A percentile compares a stretch with the other conserved stretches of the same genome.
Conservation (phyloP, 2,888 invertebrate genomes). For the Agrochola circellaris region DNA sequence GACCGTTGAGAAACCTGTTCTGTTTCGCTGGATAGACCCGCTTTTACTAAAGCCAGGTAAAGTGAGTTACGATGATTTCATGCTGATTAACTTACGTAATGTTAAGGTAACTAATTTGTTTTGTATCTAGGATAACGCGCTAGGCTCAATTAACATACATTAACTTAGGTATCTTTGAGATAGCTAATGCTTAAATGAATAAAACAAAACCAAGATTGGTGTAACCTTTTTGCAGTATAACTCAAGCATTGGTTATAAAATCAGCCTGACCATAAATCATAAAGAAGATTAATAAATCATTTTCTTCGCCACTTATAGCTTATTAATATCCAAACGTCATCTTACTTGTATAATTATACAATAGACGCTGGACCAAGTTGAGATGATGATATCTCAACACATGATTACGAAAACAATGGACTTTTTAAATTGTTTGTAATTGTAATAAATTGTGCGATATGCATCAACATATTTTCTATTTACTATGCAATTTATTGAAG, state of each 20-base stretch:
- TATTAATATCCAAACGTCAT: constrained; percentile 7
- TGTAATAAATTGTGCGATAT: constrained; percentile 62
- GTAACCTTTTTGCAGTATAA: constrained; percentile 1
- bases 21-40: constrained; percentile 48
- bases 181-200: constrained; percentile 9
- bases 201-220: background rate
- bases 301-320: background rate
- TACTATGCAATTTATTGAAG: constrained; percentile 52
- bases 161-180: constrained; percentile 24
- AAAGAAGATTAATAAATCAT: constrained; percentile 15
- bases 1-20: constrained; percentile 53
- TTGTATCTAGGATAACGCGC: constrained; percentile 34
- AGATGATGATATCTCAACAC: constrained; percentile 58
- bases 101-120: constrained; percentile 46
- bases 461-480: constrained; percentile 56
- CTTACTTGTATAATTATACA: constrained; percentile 43
- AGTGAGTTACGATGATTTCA: constrained; percentile 43
- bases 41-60: constrained; percentile 36
- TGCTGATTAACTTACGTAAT: constrained; percentile 54
- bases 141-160: constrained; percentile 23
- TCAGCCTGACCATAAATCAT: background rate
- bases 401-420: constrained; percentile 65
- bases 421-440: constrained; percentile 60
- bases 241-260: background rate
- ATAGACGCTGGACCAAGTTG: constrained; percentile 36